These are phyloP conservation scores for Phalloptychus januarius DNA, from an alignment of 2,797 vertebrate genomes.

Conservation along the genomic window DNA sequence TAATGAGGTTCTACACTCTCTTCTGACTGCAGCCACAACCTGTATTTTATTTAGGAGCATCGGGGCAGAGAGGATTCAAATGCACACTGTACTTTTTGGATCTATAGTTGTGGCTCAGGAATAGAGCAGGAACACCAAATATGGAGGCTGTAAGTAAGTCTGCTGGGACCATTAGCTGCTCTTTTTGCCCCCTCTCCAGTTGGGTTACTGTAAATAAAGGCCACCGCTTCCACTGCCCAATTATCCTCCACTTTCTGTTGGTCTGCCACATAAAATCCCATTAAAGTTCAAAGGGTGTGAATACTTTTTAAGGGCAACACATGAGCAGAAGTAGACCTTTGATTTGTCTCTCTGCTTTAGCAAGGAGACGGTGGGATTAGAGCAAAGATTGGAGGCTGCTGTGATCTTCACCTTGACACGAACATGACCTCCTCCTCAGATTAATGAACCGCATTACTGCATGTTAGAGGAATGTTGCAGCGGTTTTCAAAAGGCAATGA, in stretches of 20 bases:
- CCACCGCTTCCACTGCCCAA: background rate
- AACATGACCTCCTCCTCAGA: constrained; percentile 13
- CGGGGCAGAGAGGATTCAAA: background rate
- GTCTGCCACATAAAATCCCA: background rate
- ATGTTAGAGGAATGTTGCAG: constrained; percentile 11
- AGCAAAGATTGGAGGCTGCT: constrained; percentile 1
- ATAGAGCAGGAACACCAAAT: background rate
- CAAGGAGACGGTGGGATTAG: background rate
- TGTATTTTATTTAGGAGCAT: background rate
- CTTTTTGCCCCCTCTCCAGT: background rate
- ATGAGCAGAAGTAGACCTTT: background rate
- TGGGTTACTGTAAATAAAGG: background rate
- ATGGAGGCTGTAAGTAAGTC: background rate
- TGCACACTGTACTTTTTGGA: background rate
- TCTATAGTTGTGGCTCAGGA: background rate
- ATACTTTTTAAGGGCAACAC: background rate
- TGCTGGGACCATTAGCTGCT: constrained; percentile 3
- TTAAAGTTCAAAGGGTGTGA: background rate
- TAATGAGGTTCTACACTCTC: background rate
- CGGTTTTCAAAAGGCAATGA: constrained; percentile 23
- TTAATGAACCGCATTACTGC: constrained; percentile 18
- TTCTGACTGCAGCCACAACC: background rate
- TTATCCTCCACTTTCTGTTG: constrained; percentile 3
- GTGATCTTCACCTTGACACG: constrained; percentile 16
- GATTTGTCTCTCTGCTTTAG: background rate